Conservation (phyloP, 2,113 vertebrate genomes). For the Orientallactaga bullata region DNA sequence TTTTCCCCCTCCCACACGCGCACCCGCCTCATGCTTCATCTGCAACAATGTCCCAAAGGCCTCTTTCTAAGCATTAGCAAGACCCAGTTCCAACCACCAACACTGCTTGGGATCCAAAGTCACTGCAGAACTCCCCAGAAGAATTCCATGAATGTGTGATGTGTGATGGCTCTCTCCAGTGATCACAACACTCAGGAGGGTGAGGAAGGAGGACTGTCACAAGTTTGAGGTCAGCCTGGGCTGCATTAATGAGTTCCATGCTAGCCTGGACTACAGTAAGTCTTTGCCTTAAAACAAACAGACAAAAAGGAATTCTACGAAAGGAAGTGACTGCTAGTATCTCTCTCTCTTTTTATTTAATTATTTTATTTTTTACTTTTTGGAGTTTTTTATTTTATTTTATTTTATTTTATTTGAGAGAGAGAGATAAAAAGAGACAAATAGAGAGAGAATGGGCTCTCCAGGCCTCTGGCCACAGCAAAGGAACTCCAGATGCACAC, state of each 20-base stretch:
- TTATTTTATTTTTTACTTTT: no score
- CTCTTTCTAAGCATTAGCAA: constrained; percentile 16
- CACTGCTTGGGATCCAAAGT: neutral
- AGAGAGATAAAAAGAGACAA: no score
- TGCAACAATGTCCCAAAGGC: neutral
- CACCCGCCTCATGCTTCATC: neutral
- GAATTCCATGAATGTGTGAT: neutral
- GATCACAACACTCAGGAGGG: neutral
- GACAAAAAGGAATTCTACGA: neutral
- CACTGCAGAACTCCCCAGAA: neutral
- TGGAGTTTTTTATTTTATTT: no score
- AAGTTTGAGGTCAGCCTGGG: neutral
- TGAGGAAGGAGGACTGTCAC: neutral
- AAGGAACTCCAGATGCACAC: no score
- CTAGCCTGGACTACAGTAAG: neutral
- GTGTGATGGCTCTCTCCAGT: neutral
- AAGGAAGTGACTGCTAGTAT: neutral
- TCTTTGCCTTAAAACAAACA: neutral
- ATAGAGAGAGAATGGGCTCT: no score
- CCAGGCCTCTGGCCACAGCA: no score
- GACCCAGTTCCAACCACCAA: neutral
- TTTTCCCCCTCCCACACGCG: neutral
- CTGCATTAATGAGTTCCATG: neutral
- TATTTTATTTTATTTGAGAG: no score
- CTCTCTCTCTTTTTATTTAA: neutral